Percentiles rank a stretch among this genome's conserved stretches.
These are phyloP conservation scores for Tetropium fuscum DNA, from an alignment of 2,888 invertebrate genomes.

Conservation along the genomic window DNA sequence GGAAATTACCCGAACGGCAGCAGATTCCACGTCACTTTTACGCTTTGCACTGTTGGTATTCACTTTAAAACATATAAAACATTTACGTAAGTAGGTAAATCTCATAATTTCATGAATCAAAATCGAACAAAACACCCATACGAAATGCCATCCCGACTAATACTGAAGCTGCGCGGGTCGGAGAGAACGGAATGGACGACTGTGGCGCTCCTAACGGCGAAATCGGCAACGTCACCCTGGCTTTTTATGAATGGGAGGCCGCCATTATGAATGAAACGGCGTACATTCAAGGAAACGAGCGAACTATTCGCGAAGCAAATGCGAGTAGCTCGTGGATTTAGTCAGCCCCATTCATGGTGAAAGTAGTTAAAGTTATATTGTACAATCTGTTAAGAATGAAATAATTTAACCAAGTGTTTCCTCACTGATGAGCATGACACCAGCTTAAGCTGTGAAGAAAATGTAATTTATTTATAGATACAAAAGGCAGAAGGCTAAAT, in stretches of 20 bases:
- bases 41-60: slow-evolving; percentile 5
- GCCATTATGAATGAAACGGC: slow-evolving; percentile 79
- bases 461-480: slow-evolving; percentile 27
- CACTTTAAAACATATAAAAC: slow-evolving; percentile 13
- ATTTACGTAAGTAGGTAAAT: slow-evolving; percentile 25
- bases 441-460: slow-evolving; percentile 18
- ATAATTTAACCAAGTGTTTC: slow-evolving; percentile 22
- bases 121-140: slow-evolving; percentile 37
- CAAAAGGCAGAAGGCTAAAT: slow-evolving; percentile 23
- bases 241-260: slow-evolving; percentile 81
- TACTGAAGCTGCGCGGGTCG: slow-evolving; percentile 54
- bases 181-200: slow-evolving; percentile 53
- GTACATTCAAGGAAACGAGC: slow-evolving; percentile 65
- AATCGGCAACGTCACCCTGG: slow-evolving; percentile 65
- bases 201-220: slow-evolving; percentile 59
- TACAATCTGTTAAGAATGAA: slow-evolving; percentile 41
- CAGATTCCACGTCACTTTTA: not conserved
- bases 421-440: slow-evolving; percentile 5
- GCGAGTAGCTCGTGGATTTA: slow-evolving; percentile 25
- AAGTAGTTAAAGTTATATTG: slow-evolving; percentile 49
- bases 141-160: slow-evolving; percentile 40
- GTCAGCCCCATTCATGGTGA: slow-evolving; percentile 55
- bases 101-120: slow-evolving; percentile 22
- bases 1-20: not conserved
- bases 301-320: slow-evolving; percentile 54